Conservation (phyloP, 2,113 vertebrate species). For the Cyphomyrus plagiostoma region DNA sequence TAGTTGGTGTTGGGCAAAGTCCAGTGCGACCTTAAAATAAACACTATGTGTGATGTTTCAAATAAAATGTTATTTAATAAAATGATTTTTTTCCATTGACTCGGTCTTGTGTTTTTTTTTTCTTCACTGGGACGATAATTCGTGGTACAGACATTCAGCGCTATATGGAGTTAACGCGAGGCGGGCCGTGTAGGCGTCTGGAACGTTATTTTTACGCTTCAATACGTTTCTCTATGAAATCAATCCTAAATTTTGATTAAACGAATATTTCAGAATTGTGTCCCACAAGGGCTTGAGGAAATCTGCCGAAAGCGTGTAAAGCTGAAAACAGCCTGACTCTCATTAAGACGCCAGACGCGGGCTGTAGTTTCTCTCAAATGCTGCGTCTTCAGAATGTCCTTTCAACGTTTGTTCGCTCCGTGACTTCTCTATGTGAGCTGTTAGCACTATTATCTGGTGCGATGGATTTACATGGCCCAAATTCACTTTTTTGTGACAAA, state of each 20-base stretch:
- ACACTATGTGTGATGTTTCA: slow-evolving; percentile 15
- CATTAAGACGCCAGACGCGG: not conserved
- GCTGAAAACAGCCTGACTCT: not conserved
- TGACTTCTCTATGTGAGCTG: not conserved
- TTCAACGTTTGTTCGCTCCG: not conserved
- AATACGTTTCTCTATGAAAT: not conserved
- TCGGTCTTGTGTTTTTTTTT: not conserved
- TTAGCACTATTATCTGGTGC: not conserved
- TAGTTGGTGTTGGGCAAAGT: not conserved
- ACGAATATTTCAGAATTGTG: not conserved
- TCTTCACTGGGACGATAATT: no score
- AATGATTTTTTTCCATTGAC: not conserved
- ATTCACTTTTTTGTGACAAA: not conserved
- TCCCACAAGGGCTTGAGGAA: not conserved
- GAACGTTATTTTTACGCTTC: not conserved
- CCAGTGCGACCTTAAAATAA: not conserved
- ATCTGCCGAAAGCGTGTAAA: not conserved
- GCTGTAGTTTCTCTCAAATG: not conserved
- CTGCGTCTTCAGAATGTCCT: not conserved
- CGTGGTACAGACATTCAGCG: not conserved
- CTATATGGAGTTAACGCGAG: not conserved
- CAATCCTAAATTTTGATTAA: not conserved
- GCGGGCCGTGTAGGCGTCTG: not conserved
- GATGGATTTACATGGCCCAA: not conserved
- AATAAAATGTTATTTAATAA: slow-evolving; percentile 21